Evolutionary conservation across 2,888 invertebrate species (phyloP).

Genomic region (Cetonia aurata): DNA sequence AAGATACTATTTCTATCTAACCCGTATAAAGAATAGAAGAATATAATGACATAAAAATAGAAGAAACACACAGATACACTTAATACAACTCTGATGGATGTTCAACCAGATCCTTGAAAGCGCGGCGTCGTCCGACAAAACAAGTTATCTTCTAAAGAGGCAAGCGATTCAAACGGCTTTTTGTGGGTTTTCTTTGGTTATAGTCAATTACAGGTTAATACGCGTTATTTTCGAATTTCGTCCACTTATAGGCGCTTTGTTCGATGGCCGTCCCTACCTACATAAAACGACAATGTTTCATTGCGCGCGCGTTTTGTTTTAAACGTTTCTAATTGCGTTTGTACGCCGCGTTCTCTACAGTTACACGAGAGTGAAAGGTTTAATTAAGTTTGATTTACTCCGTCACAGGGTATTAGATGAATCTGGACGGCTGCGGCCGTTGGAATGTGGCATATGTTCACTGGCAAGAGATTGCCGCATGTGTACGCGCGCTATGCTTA

Average conservation of each 20-base stretch:
- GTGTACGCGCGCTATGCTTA: background rate
- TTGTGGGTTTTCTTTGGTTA: slow-evolving; percentile 22
- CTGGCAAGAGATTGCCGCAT: slow-evolving; percentile 34
- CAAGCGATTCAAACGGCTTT: slow-evolving; percentile 22
- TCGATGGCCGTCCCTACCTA: background rate
- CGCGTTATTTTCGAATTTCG: slow-evolving; percentile 34
- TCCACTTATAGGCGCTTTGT: slow-evolving; percentile 38
- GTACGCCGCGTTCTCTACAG: slow-evolving; percentile 35
- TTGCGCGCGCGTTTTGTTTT: slow-evolving; percentile 29
- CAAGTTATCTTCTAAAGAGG: slow-evolving; percentile 30
- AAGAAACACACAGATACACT: background rate
- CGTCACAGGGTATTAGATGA: slow-evolving; percentile 43
- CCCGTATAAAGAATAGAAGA: slow-evolving; percentile 4
- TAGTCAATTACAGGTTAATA: slow-evolving; percentile 36
- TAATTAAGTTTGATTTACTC: slow-evolving; percentile 43
- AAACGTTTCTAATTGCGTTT: slow-evolving; percentile 42
- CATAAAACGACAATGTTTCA: slow-evolving; percentile 41
- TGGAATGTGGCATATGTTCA: slow-evolving; percentile 42
- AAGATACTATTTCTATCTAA: too few relatives aligned
- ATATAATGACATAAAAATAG: background rate
- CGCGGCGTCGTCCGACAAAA: slow-evolving; percentile 16
- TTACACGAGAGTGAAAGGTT: slow-evolving; percentile 38
- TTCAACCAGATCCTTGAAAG: slow-evolving; percentile 18
- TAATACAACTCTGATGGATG: background rate
- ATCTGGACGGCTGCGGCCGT: slow-evolving; percentile 26